phyloP scores from a whole-genome alignment of 2,113 vertebrate genomes.

The Scomber scombrus region DNA sequence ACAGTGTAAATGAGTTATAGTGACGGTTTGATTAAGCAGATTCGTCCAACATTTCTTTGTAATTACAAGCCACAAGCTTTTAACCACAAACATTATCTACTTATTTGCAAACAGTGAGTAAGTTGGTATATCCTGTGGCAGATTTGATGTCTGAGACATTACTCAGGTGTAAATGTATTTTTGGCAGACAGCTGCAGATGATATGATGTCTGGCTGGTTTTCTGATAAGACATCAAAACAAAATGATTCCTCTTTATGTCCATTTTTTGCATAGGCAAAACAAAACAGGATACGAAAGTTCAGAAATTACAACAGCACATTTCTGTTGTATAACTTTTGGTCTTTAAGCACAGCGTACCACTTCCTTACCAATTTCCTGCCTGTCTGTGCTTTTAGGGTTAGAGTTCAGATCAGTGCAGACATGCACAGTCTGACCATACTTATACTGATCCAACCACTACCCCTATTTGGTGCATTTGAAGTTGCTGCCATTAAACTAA shows the following conservation, averaged over 20 bases:
- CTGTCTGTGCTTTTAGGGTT: conserved; percentile 77
- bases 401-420: conserved; percentile 68
- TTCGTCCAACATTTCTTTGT: background rate
- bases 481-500: conserved; percentile 9
- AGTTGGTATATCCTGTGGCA: conserved; percentile 7
- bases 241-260: background rate
- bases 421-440: conserved; percentile 17
- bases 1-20: no score
- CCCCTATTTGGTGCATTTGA: conserved; percentile 18
- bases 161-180: background rate
- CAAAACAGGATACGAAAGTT: conserved; percentile 76
- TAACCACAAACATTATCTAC: background rate
- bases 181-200: background rate
- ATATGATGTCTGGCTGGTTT: background rate
- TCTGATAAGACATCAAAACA: conserved; percentile 3
- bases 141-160: background rate
- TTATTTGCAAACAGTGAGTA: conserved; percentile 6
- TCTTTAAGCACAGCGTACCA: conserved; percentile 63
- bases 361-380: conserved; percentile 80
- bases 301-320: conserved; percentile 43
- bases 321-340: conserved; percentile 48
- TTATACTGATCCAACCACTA: background rate
- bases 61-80: background rate
- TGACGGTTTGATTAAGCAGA: background rate
- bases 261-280: conserved; percentile 45